Percentiles rank a stretch among this genome's conserved stretches.
These are phyloP conservation scores for Herpetotheres cachinnans DNA, from an alignment of 2,113 vertebrate species.

Conservation along the genomic window DNA sequence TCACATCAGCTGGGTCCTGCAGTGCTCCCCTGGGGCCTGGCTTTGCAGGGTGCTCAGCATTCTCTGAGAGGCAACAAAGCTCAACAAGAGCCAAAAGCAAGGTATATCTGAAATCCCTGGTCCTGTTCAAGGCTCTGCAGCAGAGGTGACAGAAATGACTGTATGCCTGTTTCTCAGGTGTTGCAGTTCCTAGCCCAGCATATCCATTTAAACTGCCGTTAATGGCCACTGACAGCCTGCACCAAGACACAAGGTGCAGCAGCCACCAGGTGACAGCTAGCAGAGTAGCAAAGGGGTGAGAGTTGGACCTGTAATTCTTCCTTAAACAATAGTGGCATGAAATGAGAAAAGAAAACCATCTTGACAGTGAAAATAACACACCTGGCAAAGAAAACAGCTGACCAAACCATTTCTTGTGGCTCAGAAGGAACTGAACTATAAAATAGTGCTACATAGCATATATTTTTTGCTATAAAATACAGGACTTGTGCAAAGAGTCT, in stretches of 20 bases:
- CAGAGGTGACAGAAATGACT: not conserved
- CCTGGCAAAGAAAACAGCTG: not conserved
- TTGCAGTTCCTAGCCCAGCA: not conserved
- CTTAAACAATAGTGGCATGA: not conserved
- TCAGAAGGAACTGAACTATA: not conserved
- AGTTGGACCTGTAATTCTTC: not conserved
- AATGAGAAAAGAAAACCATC: not conserved
- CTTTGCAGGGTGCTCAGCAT: not conserved
- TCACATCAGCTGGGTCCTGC: not conserved
- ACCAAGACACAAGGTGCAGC: not conserved
- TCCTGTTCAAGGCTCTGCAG: not conserved
- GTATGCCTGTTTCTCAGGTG: not conserved
- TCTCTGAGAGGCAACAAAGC: not conserved
- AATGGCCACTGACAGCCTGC: not conserved
- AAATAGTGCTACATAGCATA: not conserved
- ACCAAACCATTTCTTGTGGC: not conserved
- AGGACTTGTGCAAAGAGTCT: not conserved
- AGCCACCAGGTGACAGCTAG: not conserved
- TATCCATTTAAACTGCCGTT: not conserved
- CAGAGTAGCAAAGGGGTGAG: not conserved
- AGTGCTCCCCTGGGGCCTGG: not conserved
- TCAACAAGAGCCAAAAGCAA: not conserved
- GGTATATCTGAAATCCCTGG: too few relatives aligned
- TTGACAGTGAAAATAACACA: not conserved
- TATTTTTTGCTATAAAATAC: not conserved